Conservation (phyloP, 2,888 invertebrate genomes). For the Phoenoteleia sp. region DNA sequence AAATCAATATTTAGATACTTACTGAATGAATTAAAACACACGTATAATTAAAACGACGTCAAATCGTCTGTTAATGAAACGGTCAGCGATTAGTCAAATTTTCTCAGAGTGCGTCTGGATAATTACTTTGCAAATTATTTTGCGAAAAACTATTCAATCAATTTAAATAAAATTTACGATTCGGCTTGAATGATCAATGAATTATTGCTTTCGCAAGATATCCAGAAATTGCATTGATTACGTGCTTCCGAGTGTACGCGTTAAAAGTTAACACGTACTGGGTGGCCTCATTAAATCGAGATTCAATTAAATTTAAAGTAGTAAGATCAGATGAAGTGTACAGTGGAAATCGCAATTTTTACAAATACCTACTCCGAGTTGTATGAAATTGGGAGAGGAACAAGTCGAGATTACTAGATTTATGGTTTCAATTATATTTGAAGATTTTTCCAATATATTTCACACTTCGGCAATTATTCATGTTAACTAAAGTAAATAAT, state of each 20-base stretch:
- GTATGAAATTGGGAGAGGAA: background rate
- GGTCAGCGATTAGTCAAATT: background rate
- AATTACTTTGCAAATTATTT: background rate
- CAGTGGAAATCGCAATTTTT: background rate
- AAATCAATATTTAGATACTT: background rate
- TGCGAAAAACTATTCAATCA: background rate
- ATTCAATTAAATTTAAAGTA: slow-evolving; percentile 31
- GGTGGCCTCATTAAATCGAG: slow-evolving; percentile 29
- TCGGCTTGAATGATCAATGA: slow-evolving; percentile 15
- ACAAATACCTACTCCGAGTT: background rate
- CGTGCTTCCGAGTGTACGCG: slow-evolving; percentile 25
- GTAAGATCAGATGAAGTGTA: slow-evolving; percentile 10
- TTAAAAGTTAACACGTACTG: slow-evolving; percentile 45
- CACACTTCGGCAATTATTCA: too few species aligned
- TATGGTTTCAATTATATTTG: too few species aligned
- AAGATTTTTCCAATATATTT: background rate
- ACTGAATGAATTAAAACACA: background rate
- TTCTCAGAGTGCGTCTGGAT: background rate
- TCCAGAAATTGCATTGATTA: slow-evolving; percentile 49
- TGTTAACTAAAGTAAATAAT: too few species aligned
- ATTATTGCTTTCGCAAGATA: slow-evolving; percentile 38
- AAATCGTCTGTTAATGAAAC: background rate
- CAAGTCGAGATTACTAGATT: background rate
- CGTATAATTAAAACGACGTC: background rate
- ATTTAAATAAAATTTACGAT: slow-evolving; percentile 9